A percentile compares a stretch with the other conserved stretches of the same genome.
Conservation (phyloP, 2,888 invertebrate genomes). For the Resseliella maxima region DNA sequence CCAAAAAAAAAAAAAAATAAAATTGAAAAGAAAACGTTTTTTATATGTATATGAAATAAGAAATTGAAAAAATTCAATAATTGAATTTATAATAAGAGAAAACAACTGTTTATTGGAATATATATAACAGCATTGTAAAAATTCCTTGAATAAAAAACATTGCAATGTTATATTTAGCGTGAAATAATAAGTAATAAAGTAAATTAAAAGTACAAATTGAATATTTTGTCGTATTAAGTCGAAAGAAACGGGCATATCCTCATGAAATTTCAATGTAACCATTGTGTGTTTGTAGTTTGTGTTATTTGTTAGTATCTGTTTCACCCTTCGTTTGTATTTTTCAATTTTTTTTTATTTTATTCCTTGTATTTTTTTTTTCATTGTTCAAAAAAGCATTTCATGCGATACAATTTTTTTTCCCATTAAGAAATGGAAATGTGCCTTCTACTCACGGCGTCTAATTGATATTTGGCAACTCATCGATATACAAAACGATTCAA, state of each 20-base stretch:
- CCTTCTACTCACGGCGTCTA: slow-evolving; percentile 4
- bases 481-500: slow-evolving; percentile 20
- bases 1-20: too few relatives aligned
- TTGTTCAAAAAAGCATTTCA: background rate
- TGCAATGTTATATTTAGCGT: too few relatives aligned
- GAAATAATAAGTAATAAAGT: background rate
- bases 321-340: background rate
- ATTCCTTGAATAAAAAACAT: too few relatives aligned
- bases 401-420: background rate
- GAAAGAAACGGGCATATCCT: background rate
- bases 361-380: background rate
- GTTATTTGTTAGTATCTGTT: too few relatives aligned
- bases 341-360: too few relatives aligned
- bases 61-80: too few relatives aligned
- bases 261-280: background rate
- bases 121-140: too few relatives aligned
- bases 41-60: too few relatives aligned
- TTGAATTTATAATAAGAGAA: too few relatives aligned
- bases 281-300: too few relatives aligned
- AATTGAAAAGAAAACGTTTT: too few relatives aligned
- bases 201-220: background rate
- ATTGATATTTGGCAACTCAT: slow-evolving; percentile 46
- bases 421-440: background rate
- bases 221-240: background rate
- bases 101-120: too few relatives aligned